Percentiles rank a stretch among this genome's conserved stretches.
Conservation (phyloP, 1,140 invertebrate genomes). For the Drosophila elegans region DNA sequence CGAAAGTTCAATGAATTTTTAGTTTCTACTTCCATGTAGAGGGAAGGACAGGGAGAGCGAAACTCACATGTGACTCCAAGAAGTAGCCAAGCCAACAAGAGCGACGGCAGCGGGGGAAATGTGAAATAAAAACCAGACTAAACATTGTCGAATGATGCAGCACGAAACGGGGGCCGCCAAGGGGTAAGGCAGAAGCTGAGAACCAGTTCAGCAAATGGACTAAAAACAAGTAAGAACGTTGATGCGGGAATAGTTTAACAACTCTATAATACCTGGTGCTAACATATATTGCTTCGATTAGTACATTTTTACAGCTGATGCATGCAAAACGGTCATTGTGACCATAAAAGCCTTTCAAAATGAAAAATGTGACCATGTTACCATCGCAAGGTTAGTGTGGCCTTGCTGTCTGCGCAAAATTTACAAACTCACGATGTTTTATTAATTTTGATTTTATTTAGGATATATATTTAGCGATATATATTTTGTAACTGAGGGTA, state of each 20-base stretch:
- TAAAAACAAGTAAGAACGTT: slow-evolving; percentile 42
- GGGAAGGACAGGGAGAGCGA: slow-evolving; percentile 11
- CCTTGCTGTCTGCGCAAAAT: neutral
- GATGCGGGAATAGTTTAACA: neutral
- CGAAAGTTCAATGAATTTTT: slow-evolving; percentile 85
- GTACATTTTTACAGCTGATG: too few species aligned
- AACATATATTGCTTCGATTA: neutral
- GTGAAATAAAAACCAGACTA: slow-evolving; percentile 83
- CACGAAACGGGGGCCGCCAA: slow-evolving; percentile 20
- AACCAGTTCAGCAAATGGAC: slow-evolving; percentile 77
- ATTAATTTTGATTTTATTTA: too few species aligned
- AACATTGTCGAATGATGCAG: slow-evolving; percentile 66
- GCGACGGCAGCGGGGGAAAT: slow-evolving; percentile 57
- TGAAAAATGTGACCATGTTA: neutral
- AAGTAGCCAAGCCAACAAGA: slow-evolving; percentile 23
- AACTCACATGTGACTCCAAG: slow-evolving; percentile 65
- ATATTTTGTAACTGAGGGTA: too few species aligned
- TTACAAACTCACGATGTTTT: too few species aligned
- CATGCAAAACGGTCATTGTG: neutral
- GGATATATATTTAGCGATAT: too few species aligned
- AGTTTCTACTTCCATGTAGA: slow-evolving; percentile 80
- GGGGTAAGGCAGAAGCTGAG: slow-evolving; percentile 53
- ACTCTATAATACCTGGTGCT: slow-evolving; percentile 7
- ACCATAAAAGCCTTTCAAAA: neutral
- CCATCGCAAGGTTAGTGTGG: neutral